A percentile compares a stretch with the other conserved stretches of the same genome.
These are phyloP conservation scores for Drosophila lacertosa DNA, from an alignment of 1,140 invertebrate species.

Conservation along the genomic window DNA sequence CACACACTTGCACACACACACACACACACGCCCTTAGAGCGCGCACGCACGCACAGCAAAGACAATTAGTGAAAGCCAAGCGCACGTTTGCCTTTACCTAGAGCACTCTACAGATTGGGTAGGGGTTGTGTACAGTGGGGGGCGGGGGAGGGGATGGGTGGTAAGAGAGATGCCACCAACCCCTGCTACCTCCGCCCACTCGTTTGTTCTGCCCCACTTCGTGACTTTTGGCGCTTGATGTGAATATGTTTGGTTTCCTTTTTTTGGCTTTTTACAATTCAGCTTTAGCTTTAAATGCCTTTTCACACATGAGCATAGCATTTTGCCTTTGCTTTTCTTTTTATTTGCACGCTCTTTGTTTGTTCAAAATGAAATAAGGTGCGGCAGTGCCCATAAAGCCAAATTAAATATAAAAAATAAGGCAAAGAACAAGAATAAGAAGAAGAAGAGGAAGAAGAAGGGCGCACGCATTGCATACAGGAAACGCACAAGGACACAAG, in stretches of 20 bases:
- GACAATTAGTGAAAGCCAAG: conserved; percentile 76
- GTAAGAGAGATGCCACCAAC: background rate
- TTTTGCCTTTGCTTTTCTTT: background rate
- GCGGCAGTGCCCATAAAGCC: conserved; percentile 72
- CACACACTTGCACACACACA: conserved; percentile 11
- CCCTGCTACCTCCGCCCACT: background rate
- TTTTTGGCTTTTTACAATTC: conserved; percentile 40
- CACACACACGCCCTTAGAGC: conserved; percentile 17
- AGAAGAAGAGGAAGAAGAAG: conserved; percentile 1
- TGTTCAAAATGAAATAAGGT: conserved; percentile 67
- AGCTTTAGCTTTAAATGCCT: conserved; percentile 41
- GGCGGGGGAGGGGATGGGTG: no score
- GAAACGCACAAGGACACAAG: background rate
- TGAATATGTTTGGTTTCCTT: conserved; percentile 64
- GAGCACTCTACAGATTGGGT: background rate
- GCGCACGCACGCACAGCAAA: conserved; percentile 65
- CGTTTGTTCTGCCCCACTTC: conserved; percentile 35
- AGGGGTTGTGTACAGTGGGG: background rate
- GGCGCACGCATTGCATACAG: conserved; percentile 4
- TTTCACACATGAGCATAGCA: conserved; percentile 61
- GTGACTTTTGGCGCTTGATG: conserved; percentile 72
- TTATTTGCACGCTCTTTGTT: conserved; percentile 60
- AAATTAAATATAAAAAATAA: conserved; percentile 69
- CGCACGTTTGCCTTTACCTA: conserved; percentile 43
- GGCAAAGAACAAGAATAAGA: background rate